Evolutionary conservation across 92 coral and sea anemone genomes (phyloP).

Genomic region (Anthopleura xanthogrammica): DNA sequence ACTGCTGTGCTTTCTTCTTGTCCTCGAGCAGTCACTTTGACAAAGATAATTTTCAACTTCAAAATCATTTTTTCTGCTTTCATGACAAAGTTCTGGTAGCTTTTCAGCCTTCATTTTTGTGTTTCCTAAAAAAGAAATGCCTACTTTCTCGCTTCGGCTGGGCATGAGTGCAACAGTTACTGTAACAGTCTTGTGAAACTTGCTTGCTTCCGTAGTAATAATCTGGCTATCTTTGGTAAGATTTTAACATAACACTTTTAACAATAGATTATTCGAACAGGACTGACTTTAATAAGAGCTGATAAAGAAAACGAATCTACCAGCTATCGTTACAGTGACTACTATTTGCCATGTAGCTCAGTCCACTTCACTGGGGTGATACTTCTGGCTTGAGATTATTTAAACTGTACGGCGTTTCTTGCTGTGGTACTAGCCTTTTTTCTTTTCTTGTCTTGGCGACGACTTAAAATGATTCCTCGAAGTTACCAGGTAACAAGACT

Average conservation of each 20-base stretch:
- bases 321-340: too few species aligned
- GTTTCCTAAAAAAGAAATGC: background rate
- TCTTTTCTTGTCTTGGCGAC: background rate
- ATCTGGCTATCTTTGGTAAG: background rate
- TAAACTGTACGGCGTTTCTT: too few species aligned
- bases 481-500: background rate
- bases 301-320: too few species aligned
- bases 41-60: slow-evolving; percentile 3
- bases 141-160: background rate
- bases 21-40: background rate
- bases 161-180: background rate
- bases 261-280: too few species aligned
- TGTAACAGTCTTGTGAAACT: background rate
- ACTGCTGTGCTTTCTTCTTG: background rate
- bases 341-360: too few species aligned
- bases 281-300: too few species aligned
- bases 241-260: too few species aligned
- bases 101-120: background rate
- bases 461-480: background rate
- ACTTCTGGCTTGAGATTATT: too few species aligned
- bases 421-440: background rate
- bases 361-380: too few species aligned
- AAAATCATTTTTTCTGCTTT: background rate
- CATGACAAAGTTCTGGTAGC: background rate
- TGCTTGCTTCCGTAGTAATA: background rate